These are phyloP conservation scores for Entomobrya proxima DNA, from an alignment of 2,888 invertebrate species.

Conservation along the genomic window DNA sequence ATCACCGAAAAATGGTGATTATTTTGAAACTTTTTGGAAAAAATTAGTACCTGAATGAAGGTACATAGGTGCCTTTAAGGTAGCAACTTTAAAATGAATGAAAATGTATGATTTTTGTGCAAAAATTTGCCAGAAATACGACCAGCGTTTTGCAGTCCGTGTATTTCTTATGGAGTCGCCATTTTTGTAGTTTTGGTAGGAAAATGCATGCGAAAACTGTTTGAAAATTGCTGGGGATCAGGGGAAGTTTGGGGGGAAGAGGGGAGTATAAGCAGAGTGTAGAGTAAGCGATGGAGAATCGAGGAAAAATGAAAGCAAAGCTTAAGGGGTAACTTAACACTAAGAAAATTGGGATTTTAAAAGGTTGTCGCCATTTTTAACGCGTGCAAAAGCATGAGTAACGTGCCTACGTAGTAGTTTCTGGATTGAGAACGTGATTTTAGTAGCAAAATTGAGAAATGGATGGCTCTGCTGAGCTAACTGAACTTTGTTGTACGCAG, in stretches of 20 bases:
- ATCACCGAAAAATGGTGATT: not conserved
- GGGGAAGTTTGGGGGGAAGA: not conserved
- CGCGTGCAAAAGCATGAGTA: not conserved
- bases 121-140: not conserved
- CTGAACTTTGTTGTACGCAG: not conserved
- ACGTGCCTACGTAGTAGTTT: not conserved
- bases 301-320: conserved; percentile 43
- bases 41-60: not conserved
- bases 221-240: conserved; percentile 52
- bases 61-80: not conserved
- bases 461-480: conserved; percentile 32
- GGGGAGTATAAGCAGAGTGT: not conserved
- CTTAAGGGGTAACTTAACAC: not conserved
- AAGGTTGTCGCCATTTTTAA: not conserved
- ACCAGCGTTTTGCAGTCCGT: not conserved
- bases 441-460: not conserved
- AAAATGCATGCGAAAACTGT: conserved; percentile 20
- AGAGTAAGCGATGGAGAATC: conserved; percentile 46
- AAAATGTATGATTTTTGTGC: not conserved
- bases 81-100: not conserved
- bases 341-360: conserved; percentile 2
- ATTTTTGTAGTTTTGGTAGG: conserved; percentile 19
- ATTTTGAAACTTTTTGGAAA: not conserved
- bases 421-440: not conserved
- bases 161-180: conserved; percentile 38